Evolutionary conservation across 2,888 invertebrate genomes (phyloP), one percentile per base, ranked within the genome.

Genomic region (Cordilura impudica): DNA sequence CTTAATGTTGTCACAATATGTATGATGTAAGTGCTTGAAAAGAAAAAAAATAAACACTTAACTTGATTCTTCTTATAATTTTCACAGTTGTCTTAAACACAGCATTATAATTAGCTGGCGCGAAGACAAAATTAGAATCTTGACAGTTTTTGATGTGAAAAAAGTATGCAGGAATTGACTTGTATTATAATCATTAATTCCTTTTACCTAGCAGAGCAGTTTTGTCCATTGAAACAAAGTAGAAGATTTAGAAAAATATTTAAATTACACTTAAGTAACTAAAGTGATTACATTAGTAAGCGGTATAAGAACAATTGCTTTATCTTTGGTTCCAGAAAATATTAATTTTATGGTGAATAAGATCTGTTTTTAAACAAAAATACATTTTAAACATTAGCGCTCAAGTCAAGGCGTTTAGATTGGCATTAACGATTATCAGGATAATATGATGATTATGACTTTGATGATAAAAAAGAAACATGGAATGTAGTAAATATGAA

Each of bases 1-100:
- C 75, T 79, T 79, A 63, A 79, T 67, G 63, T 67, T 75, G 78
- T 79, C 78, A 79, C 71, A 79, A 79, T 74, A 79, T 71, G 60
- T 63, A 61, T 66, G 56, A 54, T 26, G 29, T 51, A 31, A 56
- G 75, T 56, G 8, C 58, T 74, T 58, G 14, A 6, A 56, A 35
- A 16, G n/a, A n/a, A n/a, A n/a, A 14, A 5, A 53, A n/a, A 26
- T 53, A 77, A 66, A 71, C 56, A 66, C 47, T 61, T 31, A 51
- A 45, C 29, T 23, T 29, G 18, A 35, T 31, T 35, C 23, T 23
- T 3, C 14, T n/a, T 53, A 19, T 51, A 18, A 2, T 63, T 12
- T 26, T n/a, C 14, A 21, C 54, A 54, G 61, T 71, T 71, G 31
- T 29, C 43, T 60, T 5, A 61, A 47, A 63, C 43, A 66, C 60